Conservation (phyloP, 2,113 vertebrate genomes). For the Platysternon megacephalum region DNA sequence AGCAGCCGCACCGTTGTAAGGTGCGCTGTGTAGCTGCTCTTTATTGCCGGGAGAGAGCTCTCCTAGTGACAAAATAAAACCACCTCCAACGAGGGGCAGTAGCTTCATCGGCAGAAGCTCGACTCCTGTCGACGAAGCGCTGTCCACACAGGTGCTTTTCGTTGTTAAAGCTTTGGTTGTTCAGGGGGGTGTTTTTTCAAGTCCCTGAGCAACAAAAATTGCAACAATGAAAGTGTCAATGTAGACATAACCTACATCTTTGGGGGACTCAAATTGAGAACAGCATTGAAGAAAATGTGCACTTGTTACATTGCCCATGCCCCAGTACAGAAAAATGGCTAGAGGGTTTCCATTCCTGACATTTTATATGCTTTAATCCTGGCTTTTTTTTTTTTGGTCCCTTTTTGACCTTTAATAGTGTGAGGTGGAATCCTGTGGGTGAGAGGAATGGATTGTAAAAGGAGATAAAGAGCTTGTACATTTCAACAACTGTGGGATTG, state of each 20-base stretch:
- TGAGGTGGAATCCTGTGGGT: not conserved
- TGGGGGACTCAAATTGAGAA: not conserved
- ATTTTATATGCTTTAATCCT: not conserved
- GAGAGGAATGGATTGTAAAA: not conserved
- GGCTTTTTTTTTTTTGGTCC: not conserved
- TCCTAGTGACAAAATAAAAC: too few relatives aligned
- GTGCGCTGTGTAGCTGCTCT: too few relatives aligned
- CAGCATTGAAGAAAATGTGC: not conserved
- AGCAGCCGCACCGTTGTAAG: too few relatives aligned
- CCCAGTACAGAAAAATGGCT: not conserved
- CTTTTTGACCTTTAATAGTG: not conserved
- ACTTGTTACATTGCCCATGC: not conserved
- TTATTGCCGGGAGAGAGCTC: too few relatives aligned
- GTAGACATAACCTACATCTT: not conserved
- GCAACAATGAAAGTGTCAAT: too few relatives aligned
- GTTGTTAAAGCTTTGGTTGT: too few relatives aligned
- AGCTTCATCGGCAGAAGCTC: too few relatives aligned
- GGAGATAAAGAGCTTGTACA: not conserved
- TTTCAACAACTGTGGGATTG: not conserved
- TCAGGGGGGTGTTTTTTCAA: too few relatives aligned
- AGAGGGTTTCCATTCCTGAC: not conserved
- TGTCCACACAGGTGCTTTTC: too few relatives aligned
- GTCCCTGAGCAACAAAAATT: too few relatives aligned
- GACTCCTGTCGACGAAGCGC: too few relatives aligned
- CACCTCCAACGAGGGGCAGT: too few relatives aligned